Evolutionary conservation across 2,888 invertebrate genomes (phyloP), one percentile per base, ranked within the genome.

Genomic region (Cataglyphis albicans): DNA sequence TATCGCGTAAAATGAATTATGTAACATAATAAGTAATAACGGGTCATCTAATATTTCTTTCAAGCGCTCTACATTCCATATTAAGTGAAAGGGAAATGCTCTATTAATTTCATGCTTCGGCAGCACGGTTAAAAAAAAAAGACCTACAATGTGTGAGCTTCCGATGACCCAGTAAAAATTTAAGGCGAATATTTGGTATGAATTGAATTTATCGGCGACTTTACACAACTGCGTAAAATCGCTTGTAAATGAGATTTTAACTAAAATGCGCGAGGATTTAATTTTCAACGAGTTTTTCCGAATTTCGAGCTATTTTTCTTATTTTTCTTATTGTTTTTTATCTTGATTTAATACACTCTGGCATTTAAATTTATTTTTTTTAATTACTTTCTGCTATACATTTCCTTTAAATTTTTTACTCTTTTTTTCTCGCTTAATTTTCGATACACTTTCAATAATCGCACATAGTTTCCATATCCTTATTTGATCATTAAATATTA

Each of bases 71-170:
- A 25, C 29, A 76, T 67, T 55, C 12, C 67, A 15, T 57, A 21
- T 76, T 55, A 76, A 67, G 41, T 67, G 41, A 67, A 76, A 67
- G 55, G n/a, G 29, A 61, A 73, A 61, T 73, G 55, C 15, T 38
- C n/a, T 76, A 76, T 76, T 76, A 76, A 76, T 67, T 76, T 55
- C 67, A 76, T n/a, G 38, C 67, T 76, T 67, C 55, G 67, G 3
- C 52, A 21, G 55, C 25, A 65, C 29, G 75, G 15, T 38, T 67
- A n/a, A n/a, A n/a, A 67, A 76, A 73, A 9, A 55, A 65, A 67
- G 1, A 72, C 25, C 55, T 29, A 29, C 25, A 35, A 38, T 41
- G 41, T 38, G 44, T 38, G 48, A 75, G 52, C n/a, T 15, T 15
- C 18, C 67, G 29, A 76, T 76, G 25, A 67, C 55, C 29, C 9